Evolutionary conservation across 2,113 vertebrate species (phyloP).

Genomic region (Anoura caudifer): DNA sequence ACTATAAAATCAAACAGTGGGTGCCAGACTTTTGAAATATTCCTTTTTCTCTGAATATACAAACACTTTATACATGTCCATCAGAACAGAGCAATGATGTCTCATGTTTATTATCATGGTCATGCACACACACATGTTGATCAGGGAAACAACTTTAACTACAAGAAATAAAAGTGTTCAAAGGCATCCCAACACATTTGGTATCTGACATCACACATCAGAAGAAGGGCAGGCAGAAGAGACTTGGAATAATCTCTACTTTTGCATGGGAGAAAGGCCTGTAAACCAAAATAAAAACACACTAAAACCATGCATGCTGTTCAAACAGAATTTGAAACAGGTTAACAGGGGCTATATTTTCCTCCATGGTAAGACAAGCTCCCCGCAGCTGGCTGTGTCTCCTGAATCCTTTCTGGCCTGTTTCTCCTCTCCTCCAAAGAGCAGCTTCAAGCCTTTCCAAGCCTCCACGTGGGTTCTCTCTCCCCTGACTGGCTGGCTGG

Average conservation of each 20-base stretch:
- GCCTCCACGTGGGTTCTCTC: slow-evolving; percentile 68
- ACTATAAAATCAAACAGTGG: slow-evolving; percentile 73
- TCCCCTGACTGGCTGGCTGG: slow-evolving; percentile 60
- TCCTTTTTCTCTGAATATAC: slow-evolving; percentile 72
- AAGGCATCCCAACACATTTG: slow-evolving; percentile 70
- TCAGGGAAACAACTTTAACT: slow-evolving; percentile 71
- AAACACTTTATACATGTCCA: slow-evolving; percentile 48
- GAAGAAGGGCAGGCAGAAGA: slow-evolving; percentile 63
- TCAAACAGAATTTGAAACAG: slow-evolving; percentile 77
- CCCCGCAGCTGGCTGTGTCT: slow-evolving; percentile 55
- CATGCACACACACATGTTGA: slow-evolving; percentile 64
- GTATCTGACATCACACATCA: slow-evolving; percentile 72
- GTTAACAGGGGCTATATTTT: slow-evolving; percentile 65
- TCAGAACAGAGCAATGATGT: slow-evolving; percentile 68
- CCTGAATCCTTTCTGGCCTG: slow-evolving; percentile 63
- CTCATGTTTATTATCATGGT: slow-evolving; percentile 67
- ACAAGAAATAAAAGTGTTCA: slow-evolving; percentile 65
- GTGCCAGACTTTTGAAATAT: slow-evolving; percentile 71
- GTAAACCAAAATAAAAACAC: slow-evolving; percentile 78
- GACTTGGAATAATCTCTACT: slow-evolving; percentile 29
- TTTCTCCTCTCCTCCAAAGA: slow-evolving; percentile 62
- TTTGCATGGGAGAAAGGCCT: slow-evolving; percentile 64
- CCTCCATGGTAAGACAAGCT: slow-evolving; percentile 69
- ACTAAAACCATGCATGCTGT: slow-evolving; percentile 60
- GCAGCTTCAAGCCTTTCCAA: slow-evolving; percentile 69